Evolutionary conservation across 1,140 invertebrate species (phyloP).

Genomic region (Drosophila orena): DNA sequence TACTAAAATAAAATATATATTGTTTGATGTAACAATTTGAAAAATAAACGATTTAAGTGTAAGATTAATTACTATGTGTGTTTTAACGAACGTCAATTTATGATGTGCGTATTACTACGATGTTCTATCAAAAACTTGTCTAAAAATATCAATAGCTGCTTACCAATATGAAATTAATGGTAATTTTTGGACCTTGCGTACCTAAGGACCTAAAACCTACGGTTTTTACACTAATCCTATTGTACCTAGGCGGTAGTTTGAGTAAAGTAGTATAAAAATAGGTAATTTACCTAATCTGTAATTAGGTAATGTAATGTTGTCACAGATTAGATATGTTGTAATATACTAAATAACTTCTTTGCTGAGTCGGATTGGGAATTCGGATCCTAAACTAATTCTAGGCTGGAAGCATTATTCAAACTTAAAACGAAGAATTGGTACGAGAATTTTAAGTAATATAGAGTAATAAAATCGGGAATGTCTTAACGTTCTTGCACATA

Average conservation of each 20-base stretch:
- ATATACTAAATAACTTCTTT: conserved; percentile 31
- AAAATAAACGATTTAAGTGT: too few relatives aligned
- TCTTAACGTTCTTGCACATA: conserved; percentile 16
- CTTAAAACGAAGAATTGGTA: conserved; percentile 1
- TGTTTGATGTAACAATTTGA: too few relatives aligned
- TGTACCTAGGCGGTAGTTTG: neutral
- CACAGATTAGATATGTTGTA: conserved; percentile 14
- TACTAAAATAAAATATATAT: too few relatives aligned
- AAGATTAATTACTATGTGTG: too few relatives aligned
- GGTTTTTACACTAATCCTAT: conserved; percentile 1
- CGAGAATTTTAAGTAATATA: conserved; percentile 1
- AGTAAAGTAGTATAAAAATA: conserved; percentile 37
- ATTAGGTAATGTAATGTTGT: too few relatives aligned
- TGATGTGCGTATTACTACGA: too few relatives aligned
- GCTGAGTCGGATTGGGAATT: neutral
- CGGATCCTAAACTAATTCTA: conserved; percentile 19
- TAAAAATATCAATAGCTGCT: neutral
- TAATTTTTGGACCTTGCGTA: neutral
- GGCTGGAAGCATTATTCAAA: conserved; percentile 5
- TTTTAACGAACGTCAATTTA: too few relatives aligned
- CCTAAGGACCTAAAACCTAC: conserved; percentile 18
- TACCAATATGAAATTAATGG: conserved; percentile 2
- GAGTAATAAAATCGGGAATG: conserved; percentile 33
- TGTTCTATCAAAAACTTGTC: too few relatives aligned
- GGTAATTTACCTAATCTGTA: conserved; percentile 5